A percentile compares a stretch with the other conserved stretches of the same genome.
Conservation (phyloP, 1,140 invertebrate species). For the Drosophila kikkawai region DNA sequence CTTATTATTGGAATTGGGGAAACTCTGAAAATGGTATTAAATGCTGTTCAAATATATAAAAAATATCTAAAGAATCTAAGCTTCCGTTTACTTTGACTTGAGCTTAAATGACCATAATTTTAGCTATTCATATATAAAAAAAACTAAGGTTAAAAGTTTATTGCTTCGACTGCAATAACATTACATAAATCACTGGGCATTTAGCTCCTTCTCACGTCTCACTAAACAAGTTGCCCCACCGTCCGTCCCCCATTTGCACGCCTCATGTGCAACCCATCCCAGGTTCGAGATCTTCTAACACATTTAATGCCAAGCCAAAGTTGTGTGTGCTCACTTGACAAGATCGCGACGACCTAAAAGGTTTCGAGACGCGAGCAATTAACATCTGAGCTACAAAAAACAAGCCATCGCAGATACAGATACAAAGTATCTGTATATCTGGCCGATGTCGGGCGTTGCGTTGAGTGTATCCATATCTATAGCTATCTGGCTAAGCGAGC, state of each 20-base stretch:
- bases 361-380: conserved; percentile 63
- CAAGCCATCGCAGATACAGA: conserved; percentile 21
- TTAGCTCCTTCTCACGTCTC: conserved; percentile 22
- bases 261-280: conserved; percentile 15
- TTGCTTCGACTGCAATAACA: conserved; percentile 1
- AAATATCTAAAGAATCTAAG: background rate
- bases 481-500: conserved; percentile 62
- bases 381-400: conserved; percentile 63
- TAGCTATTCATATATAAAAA: conserved; percentile 2
- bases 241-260: background rate
- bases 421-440: conserved; percentile 30
- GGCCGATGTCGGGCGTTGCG: conserved; percentile 12
- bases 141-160: conserved; percentile 11
- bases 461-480: conserved; percentile 25
- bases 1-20: background rate
- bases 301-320: conserved; percentile 67
- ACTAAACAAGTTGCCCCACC: conserved; percentile 13
- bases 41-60: background rate
- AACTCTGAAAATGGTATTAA: background rate
- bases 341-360: conserved; percentile 48
- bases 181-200: conserved; percentile 29
- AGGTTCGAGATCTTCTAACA: conserved; percentile 46
- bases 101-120: background rate
- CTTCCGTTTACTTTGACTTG: background rate
- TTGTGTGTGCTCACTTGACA: conserved; percentile 49